phyloP scores from a whole-genome alignment of 2,113 vertebrate species.

The Caranx melampygus region DNA sequence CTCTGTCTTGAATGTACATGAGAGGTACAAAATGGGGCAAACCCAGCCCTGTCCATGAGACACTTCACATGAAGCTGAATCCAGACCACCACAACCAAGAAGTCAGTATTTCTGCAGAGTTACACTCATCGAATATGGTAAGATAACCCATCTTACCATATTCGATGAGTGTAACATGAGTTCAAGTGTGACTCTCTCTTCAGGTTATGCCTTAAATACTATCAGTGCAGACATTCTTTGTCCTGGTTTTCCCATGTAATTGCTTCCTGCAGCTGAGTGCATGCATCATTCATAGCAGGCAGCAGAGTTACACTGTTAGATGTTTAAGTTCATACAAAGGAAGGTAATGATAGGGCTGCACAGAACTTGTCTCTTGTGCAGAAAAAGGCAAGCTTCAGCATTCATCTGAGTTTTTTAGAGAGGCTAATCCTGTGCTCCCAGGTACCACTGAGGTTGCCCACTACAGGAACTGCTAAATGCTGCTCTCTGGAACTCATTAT shows the following conservation, averaged over 20 bases:
- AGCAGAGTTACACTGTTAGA: not conserved
- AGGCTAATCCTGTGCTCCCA: not conserved
- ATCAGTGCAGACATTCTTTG: not conserved
- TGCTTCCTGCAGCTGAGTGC: not conserved
- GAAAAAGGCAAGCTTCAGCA: not conserved
- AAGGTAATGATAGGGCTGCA: not conserved
- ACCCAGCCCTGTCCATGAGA: not conserved
- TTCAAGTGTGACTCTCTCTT: not conserved
- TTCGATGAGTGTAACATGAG: too few species aligned
- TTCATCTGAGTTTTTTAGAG: not conserved
- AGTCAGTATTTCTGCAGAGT: not conserved
- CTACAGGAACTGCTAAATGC: slow-evolving; percentile 1
- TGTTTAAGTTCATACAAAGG: not conserved
- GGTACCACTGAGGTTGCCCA: not conserved
- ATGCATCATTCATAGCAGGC: not conserved
- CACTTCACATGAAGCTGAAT: not conserved
- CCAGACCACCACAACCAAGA: not conserved
- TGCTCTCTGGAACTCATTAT: not conserved
- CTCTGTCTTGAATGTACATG: not conserved
- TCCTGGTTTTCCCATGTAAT: not conserved
- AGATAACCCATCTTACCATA: too few species aligned
- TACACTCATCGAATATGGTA: not conserved
- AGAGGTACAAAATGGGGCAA: slow-evolving; percentile 8
- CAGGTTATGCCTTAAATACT: not conserved
- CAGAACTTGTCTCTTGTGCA: not conserved